Evolutionary conservation across 2,888 invertebrate species (phyloP).

Genomic region (Suillia variegata): DNA sequence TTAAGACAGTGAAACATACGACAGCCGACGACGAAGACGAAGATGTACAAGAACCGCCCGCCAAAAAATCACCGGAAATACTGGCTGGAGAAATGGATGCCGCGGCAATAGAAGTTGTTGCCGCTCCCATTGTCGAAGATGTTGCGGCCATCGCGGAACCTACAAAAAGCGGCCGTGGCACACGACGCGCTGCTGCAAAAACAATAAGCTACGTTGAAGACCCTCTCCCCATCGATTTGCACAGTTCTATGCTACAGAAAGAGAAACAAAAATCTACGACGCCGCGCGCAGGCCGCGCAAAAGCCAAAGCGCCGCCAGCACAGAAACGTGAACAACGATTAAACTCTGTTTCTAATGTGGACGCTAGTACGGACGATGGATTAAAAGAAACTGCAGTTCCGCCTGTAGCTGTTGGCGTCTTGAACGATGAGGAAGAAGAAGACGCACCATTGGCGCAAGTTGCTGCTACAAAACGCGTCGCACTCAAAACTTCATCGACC

Average conservation of each 20-base stretch:
- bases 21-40: no score
- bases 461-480: constrained; percentile 19
- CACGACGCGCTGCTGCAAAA: background rate
- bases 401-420: background rate
- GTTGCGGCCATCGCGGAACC: background rate
- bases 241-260: constrained; percentile 10
- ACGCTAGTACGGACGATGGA: constrained; percentile 4
- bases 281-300: constrained; percentile 2
- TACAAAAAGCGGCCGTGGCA: background rate
- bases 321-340: constrained; percentile 16
- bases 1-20: no score
- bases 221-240: background rate
- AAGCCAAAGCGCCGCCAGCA: background rate
- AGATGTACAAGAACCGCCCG: constrained; percentile 23
- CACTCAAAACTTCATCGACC: constrained; percentile 3
- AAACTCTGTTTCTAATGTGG: constrained; percentile 20
- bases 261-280: constrained; percentile 17
- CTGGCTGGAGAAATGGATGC: constrained; percentile 27
- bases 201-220: no score
- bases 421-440: background rate
- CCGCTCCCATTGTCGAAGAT: background rate
- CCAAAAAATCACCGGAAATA: constrained; percentile 23
- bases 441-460: constrained; percentile 1
- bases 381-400: background rate
- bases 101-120: constrained; percentile 17